Conservation (phyloP, 2,888 invertebrate genomes). For the Thymelicus acteon region DNA sequence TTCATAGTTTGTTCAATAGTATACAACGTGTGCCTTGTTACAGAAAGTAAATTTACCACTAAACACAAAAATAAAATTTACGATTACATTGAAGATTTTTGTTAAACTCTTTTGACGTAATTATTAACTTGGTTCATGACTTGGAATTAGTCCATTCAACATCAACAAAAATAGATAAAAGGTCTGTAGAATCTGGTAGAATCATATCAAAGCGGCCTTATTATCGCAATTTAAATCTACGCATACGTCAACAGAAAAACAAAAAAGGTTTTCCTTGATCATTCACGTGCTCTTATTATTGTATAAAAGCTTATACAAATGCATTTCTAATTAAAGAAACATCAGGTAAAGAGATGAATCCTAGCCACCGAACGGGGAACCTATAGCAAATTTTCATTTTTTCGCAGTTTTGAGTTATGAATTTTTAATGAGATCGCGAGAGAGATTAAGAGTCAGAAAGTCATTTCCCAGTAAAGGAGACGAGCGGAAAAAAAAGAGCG, state of each 20-base stretch:
- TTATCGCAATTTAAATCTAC: slow-evolving; percentile 17
- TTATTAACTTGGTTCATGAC: background rate
- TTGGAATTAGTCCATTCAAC: background rate
- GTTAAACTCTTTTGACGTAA: no score
- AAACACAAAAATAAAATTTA: no score
- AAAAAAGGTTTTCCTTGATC: slow-evolving; percentile 13
- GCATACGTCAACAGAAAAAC: slow-evolving; percentile 19
- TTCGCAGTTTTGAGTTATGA: slow-evolving; percentile 85
- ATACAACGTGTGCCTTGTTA: no score
- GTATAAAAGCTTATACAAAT: slow-evolving; percentile 36
- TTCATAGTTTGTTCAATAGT: no score
- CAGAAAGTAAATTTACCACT: no score
- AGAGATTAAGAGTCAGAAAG: slow-evolving; percentile 86
- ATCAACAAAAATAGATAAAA: slow-evolving; percentile 4
- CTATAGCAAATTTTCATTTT: slow-evolving; percentile 79
- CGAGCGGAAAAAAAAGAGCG: slow-evolving; percentile 72
- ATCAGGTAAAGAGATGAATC: slow-evolving; percentile 35
- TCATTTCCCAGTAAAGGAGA: slow-evolving; percentile 84
- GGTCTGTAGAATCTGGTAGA: background rate
- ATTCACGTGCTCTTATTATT: slow-evolving; percentile 33
- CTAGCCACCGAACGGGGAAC: slow-evolving; percentile 45
- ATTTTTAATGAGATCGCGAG: slow-evolving; percentile 87
- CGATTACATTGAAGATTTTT: no score
- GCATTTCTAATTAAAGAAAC: slow-evolving; percentile 38
- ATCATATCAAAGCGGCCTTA: slow-evolving; percentile 9